Base-by-base conservation (phyloP, 2,888 invertebrate genomes). In the Nephrocerus scutellatus region DNA sequence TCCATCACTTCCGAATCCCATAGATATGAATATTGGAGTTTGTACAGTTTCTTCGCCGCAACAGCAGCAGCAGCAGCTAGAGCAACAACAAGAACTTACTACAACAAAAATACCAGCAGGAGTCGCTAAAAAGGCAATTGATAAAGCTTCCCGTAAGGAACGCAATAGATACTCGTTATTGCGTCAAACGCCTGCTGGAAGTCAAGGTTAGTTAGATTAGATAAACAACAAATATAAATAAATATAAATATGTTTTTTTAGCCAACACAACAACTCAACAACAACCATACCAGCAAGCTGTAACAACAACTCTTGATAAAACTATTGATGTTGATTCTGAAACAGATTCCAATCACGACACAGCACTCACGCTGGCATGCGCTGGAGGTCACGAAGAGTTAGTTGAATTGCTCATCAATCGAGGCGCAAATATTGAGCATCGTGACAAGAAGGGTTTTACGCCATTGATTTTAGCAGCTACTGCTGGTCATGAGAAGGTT, bases 361-460 rank as follows among this genome's bases (percentile, higher is more conserved):
- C 98, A 5, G 96, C 97, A 37, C 74, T 98, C 40, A 97, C 97
- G 22, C 75, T 98, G 44, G 97, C 97, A 31, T 96, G 95, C 70
- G 91, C 93, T 43, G 95, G 95, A 47, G 96, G 97, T 0, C 93
- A 96, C 65, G 89, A 92, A 61, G 95, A 97, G 59, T 77, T 97
- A 14, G 96, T 96, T 8, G 88, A 89, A 63, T 74, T 98, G 57
- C 75, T 98, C 48, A 76, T 98, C 34, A 81, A 82, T 50, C 79
- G 95, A 46, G 92, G 92, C 39, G 93, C 97, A 1, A 87, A 95
- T 66, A 93, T 97, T 63, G 96, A 98, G 69, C 97, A 98, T 68
- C 79, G 95, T 20, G 97, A 98, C 70, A 98, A 97, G 70, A 98
- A 97, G 71, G 96, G 97, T 19, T 97, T 97, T 68, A 96, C 97